Conservation (phyloP, 2,113 vertebrate genomes). For the Oreocharis arfaki region DNA sequence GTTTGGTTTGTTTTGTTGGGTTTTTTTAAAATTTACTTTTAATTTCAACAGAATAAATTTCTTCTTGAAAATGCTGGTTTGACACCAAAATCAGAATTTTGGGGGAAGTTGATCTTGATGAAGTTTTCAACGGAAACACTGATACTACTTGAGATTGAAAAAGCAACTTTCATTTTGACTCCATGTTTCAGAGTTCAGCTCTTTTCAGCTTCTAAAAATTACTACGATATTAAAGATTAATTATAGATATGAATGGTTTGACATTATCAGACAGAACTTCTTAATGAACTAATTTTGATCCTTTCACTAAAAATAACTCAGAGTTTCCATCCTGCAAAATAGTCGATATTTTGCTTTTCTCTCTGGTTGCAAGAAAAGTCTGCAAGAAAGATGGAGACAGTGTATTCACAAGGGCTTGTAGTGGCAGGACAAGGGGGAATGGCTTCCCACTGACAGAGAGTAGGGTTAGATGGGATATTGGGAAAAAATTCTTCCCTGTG, state of each 20-base stretch:
- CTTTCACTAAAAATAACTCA: constrained; percentile 27
- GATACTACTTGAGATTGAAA: constrained; percentile 17
- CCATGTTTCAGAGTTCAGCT: background rate
- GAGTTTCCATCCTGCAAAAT: constrained; percentile 15
- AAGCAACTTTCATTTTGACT: constrained; percentile 53
- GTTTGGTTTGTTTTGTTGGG: background rate
- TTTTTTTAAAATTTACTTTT: background rate
- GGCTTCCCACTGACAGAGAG: background rate
- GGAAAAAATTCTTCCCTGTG: background rate
- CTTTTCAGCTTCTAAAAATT: constrained; percentile 40
- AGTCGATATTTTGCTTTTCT: background rate
- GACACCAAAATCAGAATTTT: background rate
- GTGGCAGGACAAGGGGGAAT: background rate
- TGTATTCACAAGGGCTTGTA: too few relatives aligned
- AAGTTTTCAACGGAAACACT: constrained; percentile 14
- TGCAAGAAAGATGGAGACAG: background rate
- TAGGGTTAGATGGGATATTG: background rate
- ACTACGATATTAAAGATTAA: constrained; percentile 13
- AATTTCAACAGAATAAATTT: background rate
- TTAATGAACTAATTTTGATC: constrained; percentile 44
- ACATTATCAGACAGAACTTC: constrained; percentile 35
- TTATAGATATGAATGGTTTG: constrained; percentile 43
- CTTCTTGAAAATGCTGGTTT: background rate
- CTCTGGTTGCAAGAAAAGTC: background rate
- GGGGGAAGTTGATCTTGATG: constrained; percentile 7